A percentile compares a stretch with the other conserved stretches of the same genome.
These are phyloP conservation scores for Chloromyia formosa DNA, from an alignment of 2,888 invertebrate species.

Conservation along the genomic window DNA sequence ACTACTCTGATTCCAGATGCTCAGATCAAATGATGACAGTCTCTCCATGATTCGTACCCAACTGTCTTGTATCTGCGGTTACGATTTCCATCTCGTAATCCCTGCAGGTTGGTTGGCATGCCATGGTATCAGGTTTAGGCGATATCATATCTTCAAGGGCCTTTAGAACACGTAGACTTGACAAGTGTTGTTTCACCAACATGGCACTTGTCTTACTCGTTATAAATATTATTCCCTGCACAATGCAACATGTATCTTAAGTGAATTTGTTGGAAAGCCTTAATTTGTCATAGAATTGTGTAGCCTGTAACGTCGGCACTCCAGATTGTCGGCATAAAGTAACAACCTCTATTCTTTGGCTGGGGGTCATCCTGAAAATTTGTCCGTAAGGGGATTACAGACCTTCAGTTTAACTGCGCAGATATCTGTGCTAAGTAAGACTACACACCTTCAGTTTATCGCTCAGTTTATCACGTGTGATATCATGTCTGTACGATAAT, in stretches of 20 bases:
- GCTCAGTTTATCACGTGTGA: too few relatives aligned
- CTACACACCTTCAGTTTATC: too few relatives aligned
- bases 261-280: conserved; percentile 39
- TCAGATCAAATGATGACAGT: conserved; percentile 16
- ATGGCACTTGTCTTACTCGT: conserved; percentile 10
- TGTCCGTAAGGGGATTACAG: too few relatives aligned
- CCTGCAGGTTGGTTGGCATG: conserved; percentile 3
- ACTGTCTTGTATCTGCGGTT: conserved; percentile 24
- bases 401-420: too few relatives aligned
- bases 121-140: conserved; percentile 34
- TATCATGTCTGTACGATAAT: too few relatives aligned
- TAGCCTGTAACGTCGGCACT: too few relatives aligned
- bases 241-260: neutral
- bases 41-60: conserved; percentile 23
- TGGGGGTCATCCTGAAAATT: too few relatives aligned
- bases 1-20: neutral
- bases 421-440: too few relatives aligned
- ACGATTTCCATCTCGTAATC: conserved; percentile 26
- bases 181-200: conserved; percentile 21
- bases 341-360: too few relatives aligned
- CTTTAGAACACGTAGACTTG: conserved; percentile 23
- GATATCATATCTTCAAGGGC: conserved; percentile 37
- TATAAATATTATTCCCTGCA: neutral
- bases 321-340: too few relatives aligned
- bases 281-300: conserved; percentile 38